Base-by-base conservation (phyloP, 2,888 invertebrate species). In the Caenorhabditis sulstoni region DNA sequence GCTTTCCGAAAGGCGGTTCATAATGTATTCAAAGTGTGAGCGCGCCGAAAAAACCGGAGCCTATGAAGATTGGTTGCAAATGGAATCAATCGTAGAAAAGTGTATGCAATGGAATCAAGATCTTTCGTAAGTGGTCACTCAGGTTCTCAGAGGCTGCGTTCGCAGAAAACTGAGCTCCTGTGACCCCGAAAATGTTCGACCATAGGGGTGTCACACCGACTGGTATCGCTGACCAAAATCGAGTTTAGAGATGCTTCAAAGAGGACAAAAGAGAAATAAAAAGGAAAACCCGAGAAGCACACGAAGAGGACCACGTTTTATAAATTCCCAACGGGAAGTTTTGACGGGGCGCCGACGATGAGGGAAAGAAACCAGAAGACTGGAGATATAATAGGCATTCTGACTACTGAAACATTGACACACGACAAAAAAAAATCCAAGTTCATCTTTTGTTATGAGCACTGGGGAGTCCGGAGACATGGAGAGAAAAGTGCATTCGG, bases 261-360 rank as follows among this genome's bases (percentile, higher is more conserved):
- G 62, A 64, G 55, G 57, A 57, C 75, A 68, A 65, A 65, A 35
- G 23, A 45, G 41, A 57, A n/a, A 39, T 44, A 22, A 39, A 37
- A 53, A 61, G 22, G 52, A 65, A 66, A 76, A 50, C 57, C 55
- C 57, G 53, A 58, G 57, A 61, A 65, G 58, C 57, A 50, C 41
- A 53, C 67, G 70, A 58, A 62, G 53, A 70, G 61, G 65, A 58
- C 59, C 70, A 77, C 77, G 77, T 77, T 70, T 77, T 77, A 77
- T 77, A 65, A 73, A 77, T 77, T 77, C 77, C 77, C 77, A 70
- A 49, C 70, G 77, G 70, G 77, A 77, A 77, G 59, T 73, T 73
- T 64, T 73, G 70, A 70, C 77, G 41, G 68, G 66, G 66, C 65
- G 64, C 58, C 59, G 59, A 59, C 59, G 74, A 66, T 29, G 29